Percentiles rank a stretch among this genome's conserved stretches.
Evolutionary conservation across 2,888 invertebrate genomes (phyloP).

Genomic region (Urechis unicinctus): DNA sequence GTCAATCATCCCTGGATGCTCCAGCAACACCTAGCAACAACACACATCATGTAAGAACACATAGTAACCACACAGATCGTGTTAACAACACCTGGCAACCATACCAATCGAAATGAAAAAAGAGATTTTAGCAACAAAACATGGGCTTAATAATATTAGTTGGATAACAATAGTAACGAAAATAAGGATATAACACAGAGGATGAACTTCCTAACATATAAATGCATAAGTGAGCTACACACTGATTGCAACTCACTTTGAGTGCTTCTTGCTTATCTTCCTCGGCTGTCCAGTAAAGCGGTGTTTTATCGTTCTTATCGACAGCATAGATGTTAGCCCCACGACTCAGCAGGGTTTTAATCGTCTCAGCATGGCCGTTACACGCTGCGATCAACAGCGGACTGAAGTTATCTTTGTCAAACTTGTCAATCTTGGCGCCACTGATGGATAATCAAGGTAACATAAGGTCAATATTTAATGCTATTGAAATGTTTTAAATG

Average conservation of each 20-base stretch:
- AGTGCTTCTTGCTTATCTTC: conserved; percentile 48
- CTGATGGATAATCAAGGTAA: too few species aligned
- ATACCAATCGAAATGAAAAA: too few species aligned
- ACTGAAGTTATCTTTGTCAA: conserved; percentile 51
- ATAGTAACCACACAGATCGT: too few species aligned
- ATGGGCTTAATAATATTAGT: too few species aligned
- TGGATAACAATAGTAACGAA: too few species aligned
- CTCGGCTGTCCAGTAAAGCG: conserved; percentile 50
- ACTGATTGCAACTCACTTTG: conserved; percentile 27
- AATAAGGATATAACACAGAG: too few species aligned
- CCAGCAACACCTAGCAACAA: conserved; percentile 39
- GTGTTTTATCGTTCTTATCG: conserved; percentile 52
- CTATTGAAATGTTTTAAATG: too few species aligned
- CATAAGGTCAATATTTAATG: too few species aligned
- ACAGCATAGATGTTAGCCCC: conserved; percentile 46
- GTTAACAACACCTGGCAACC: too few species aligned
- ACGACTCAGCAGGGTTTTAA: conserved; percentile 39
- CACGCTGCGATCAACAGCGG: conserved; percentile 51
- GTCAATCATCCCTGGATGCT: conserved; percentile 24
- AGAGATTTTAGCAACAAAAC: not conserved
- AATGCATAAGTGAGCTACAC: not conserved
- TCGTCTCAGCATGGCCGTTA: conserved; percentile 46
- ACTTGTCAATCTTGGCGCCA: conserved; percentile 46
- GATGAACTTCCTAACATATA: too few species aligned
- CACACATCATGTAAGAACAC: too few species aligned